Evolutionary conservation across 2,113 vertebrate species (phyloP).

Genomic region (Sakesphorus luctuosus): DNA sequence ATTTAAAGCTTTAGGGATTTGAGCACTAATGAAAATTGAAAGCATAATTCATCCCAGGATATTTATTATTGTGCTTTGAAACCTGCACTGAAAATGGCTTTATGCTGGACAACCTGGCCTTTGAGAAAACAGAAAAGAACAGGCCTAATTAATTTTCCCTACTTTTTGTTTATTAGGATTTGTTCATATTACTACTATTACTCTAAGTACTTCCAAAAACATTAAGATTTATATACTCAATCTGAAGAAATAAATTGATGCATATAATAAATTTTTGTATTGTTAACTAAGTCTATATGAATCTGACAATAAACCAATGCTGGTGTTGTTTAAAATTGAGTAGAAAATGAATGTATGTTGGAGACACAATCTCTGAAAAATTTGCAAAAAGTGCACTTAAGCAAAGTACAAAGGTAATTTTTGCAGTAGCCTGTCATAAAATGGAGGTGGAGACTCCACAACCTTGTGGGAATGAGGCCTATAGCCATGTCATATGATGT

Average conservation of each 20-base stretch:
- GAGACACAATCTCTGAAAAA: background rate
- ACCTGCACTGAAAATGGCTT: background rate
- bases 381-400: background rate
- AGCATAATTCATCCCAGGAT: background rate
- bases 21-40: background rate
- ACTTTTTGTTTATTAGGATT: background rate
- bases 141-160: background rate
- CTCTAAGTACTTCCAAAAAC: background rate
- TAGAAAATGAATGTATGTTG: background rate
- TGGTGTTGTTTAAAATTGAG: background rate
- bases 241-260: background rate
- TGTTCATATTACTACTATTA: background rate
- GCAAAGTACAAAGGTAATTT: background rate
- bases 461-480: background rate
- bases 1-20: background rate
- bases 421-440: background rate
- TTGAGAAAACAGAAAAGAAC: background rate
- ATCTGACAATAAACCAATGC: background rate
- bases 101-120: background rate
- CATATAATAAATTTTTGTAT: background rate
- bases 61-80: background rate
- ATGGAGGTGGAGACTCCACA: background rate
- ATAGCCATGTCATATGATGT: too few species aligned
- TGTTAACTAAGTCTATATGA: background rate
- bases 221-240: background rate